Base-by-base conservation (phyloP, 23 tunicate genomes). In the Halocynthia roretzi region DNA sequence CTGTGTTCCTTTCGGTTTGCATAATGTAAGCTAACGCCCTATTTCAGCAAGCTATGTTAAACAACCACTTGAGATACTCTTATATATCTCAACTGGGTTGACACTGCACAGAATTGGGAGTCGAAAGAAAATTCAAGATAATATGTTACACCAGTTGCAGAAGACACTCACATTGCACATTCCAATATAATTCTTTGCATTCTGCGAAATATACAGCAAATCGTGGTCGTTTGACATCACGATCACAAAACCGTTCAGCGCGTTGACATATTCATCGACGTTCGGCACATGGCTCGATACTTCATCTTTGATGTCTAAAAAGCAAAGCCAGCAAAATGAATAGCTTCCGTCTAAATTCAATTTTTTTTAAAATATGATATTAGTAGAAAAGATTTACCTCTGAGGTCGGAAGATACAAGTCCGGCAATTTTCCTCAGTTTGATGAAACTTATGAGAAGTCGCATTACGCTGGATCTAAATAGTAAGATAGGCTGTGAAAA, bases 121-220 rank as follows among this genome's bases (percentile, higher is more conserved):
- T 31, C 44, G 4, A 31, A 31, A 31, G 44, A 31, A 31, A 31
- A 4, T 31, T 31, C 4, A 31, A 31, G 44, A 31, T 31, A 31
- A 31, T 31, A 31, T 31, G 44, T 31, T 31, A 31, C 44, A 15
- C 19, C 22, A 11, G 44, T 31, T 31, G 2, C 44, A 31, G 44
- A 31, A 31, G 44, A 31, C 4, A 60, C 63, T 80, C 64, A 84
- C 96, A 76, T 76, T 80, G 18, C 85, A 79, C 10, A 89, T 62
- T 8, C 96, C 96, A 53, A 89, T 70, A 61, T 89, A 89, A 49
- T 89, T 82, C 53, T 84, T 89, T 6, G 80, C 88, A 62, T 89
- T 89, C 44, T 76, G 82, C 11, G 96, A 80, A 15, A 68, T 81
- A 62, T 75, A 89, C 5, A 89, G 83, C 18, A 89, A 50, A 60